A percentile compares a stretch with the other conserved stretches of the same genome.
phyloP scores from a whole-genome alignment of 2,888 invertebrate genomes.

The Chouioia cunea region DNA sequence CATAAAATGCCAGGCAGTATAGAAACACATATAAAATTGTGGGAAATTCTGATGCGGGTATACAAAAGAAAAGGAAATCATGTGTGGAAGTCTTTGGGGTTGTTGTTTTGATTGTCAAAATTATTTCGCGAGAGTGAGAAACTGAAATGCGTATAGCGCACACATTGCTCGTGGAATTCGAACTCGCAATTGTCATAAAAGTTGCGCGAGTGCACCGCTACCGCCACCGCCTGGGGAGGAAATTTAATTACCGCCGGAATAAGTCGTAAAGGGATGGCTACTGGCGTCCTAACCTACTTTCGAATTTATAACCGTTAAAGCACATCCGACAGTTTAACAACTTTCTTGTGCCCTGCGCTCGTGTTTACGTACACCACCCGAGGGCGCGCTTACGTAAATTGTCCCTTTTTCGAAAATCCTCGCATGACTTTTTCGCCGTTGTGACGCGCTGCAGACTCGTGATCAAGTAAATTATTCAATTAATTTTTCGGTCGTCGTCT shows the following conservation, averaged over 20 bases:
- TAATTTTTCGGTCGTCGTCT: constrained; percentile 30
- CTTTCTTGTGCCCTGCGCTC: constrained; percentile 7
- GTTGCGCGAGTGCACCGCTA: background rate
- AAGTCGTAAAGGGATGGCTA: constrained; percentile 41
- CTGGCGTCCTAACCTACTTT: constrained; percentile 32
- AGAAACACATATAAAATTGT: constrained; percentile 35
- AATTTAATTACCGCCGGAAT: constrained; percentile 58
- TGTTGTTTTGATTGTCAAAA: constrained; percentile 55
- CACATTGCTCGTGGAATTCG: constrained; percentile 42
- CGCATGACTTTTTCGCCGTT: constrained; percentile 16
- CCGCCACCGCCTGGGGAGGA: constrained; percentile 44
- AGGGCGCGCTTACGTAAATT: background rate
- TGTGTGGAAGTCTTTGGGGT: background rate
- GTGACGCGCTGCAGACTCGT: background rate
- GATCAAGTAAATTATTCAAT: constrained; percentile 26
- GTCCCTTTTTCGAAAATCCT: constrained; percentile 1
- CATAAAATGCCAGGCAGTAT: constrained; percentile 30
- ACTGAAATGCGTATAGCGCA: background rate
- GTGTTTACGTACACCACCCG: background rate
- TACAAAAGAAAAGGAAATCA: background rate
- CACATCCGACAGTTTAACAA: constrained; percentile 18
- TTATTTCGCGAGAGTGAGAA: constrained; percentile 49
- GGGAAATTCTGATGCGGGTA: constrained; percentile 12
- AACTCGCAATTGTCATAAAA: constrained; percentile 51
- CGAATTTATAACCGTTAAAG: constrained; percentile 26